Evolutionary conservation across 2,888 invertebrate species (phyloP), one percentile per base, ranked within the genome.

Genomic region (Cosmorhoe ocellata): DNA sequence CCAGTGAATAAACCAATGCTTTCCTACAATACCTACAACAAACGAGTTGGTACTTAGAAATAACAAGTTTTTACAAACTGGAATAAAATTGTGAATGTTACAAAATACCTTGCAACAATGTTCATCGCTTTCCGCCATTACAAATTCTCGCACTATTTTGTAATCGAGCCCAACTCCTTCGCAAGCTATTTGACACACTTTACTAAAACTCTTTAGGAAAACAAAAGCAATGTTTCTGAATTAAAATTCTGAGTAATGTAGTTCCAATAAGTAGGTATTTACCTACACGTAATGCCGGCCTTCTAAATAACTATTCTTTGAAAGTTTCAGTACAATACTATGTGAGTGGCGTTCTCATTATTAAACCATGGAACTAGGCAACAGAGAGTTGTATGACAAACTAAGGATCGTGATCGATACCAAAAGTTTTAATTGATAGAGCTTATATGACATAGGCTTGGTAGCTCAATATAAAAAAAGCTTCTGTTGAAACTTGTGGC

Each of bases 181-280:
- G 39, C 40, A 40, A 46, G 41, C 51, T 37, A 37, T 37, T 46
- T 27, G 41, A 37, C 37, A 41, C 37, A 41, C 27, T 37, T 41
- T 32, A 42, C 18, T 31, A 5, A 26, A 40, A 33, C 33, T 27
- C 39, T 41, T 37, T 28, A 26, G 26, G 26, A 41, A 51, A 26
- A 39, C 38, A 51, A 46, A 45, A 38, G 37, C 34, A 24, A 39
- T 12, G 11, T 39, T 47, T 43, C 43, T 41, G 27, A 43, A 49
- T 45, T 31, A 13, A 51, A 51, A 45, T 53, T 38, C 45, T 27
- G 11, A 26, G 31, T 22, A 33, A 31, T 9, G 28, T 38, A 33
- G 37, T 39, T 42, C 27, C 47, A 59, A 54, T 63, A 61, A 64
- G 68, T 64, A 34, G 47, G 51, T 57, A 26, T 24, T 3, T 24